Evolutionary conservation across 2,113 vertebrate species (phyloP).

Genomic region (Alaudala cheleensis): DNA sequence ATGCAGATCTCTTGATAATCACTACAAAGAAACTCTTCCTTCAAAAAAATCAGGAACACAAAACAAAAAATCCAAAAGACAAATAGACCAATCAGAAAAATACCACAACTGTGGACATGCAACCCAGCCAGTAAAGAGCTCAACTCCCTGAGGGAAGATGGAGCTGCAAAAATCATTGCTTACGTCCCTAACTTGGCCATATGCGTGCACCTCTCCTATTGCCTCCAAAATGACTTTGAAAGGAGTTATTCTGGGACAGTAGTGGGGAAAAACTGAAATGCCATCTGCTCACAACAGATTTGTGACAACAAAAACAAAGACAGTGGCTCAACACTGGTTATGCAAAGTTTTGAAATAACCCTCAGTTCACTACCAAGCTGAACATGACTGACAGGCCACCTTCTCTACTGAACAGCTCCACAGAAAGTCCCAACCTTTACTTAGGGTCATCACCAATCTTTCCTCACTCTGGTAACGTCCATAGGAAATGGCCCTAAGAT

Average conservation of each 20-base stretch:
- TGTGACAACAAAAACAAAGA: neutral
- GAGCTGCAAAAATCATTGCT: neutral
- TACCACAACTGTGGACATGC: fast-evolving
- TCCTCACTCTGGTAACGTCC: neutral
- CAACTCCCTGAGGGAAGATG: neutral
- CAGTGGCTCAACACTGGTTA: neutral
- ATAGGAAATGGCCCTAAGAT: neutral
- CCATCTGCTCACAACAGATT: conserved; percentile 47
- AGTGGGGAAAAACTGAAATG: neutral
- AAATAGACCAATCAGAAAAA: neutral
- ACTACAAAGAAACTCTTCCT: neutral
- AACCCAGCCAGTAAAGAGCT: neutral
- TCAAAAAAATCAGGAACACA: neutral
- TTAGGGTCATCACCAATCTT: neutral
- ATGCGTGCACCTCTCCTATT: neutral
- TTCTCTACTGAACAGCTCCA: neutral
- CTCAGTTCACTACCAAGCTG: neutral
- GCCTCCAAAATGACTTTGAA: neutral
- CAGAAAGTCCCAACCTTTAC: neutral
- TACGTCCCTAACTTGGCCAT: neutral
- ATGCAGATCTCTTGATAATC: neutral
- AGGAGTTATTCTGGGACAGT: neutral
- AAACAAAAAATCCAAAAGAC: neutral
- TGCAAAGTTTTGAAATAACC: neutral
- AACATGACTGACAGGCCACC: neutral